phyloP scores from a whole-genome alignment of 2,888 invertebrate species.

The Cephalotes varians region DNA sequence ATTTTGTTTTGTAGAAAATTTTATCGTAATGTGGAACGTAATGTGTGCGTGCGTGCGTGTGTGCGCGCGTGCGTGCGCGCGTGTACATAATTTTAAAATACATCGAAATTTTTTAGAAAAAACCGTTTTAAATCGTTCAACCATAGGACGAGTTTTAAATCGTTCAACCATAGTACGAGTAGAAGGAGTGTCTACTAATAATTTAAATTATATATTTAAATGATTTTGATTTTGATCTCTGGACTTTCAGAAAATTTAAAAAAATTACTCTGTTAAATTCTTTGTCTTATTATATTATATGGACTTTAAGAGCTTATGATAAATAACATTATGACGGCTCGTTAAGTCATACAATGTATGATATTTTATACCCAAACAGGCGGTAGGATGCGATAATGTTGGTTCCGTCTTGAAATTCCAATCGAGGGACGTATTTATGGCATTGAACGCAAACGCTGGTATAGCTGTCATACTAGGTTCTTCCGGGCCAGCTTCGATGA shows the following conservation, averaged over 20 bases:
- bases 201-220: neutral
- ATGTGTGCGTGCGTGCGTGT: neutral
- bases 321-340: neutral
- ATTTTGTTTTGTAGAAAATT: neutral
- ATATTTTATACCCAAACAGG: conserved; percentile 80
- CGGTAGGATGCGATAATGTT: conserved; percentile 83
- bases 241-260: neutral
- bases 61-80: too few relatives aligned
- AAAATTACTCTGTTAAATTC: neutral
- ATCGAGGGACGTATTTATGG: conserved; percentile 85
- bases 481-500: conserved; percentile 86
- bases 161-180: too few relatives aligned
- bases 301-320: neutral
- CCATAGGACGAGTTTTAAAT: too few relatives aligned
- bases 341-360: neutral
- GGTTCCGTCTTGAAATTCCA: conserved; percentile 87
- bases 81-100: neutral
- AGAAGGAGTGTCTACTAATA: neutral
- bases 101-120: neutral
- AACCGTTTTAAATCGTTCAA: too few relatives aligned
- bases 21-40: neutral
- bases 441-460: conserved; percentile 84
- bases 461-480: conserved; percentile 85
- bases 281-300: neutral
- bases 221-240: neutral